These are phyloP conservation scores for Tetramorium bicarinatum DNA, from an alignment of 2,888 invertebrate genomes.

Conservation along the genomic window DNA sequence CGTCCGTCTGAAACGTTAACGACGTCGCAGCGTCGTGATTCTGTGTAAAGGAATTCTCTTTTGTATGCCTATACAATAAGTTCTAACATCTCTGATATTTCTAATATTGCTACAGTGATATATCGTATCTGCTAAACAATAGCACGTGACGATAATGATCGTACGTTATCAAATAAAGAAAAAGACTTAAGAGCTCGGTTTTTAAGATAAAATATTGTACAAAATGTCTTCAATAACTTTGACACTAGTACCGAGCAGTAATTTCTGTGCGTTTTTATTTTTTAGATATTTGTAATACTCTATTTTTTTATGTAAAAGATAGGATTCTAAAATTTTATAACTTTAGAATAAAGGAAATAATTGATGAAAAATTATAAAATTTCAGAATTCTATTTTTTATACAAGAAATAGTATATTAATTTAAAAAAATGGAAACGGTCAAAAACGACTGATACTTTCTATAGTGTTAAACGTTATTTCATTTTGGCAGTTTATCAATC, in stretches of 20 bases:
- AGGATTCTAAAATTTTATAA: no score
- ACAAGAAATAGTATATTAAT: no score
- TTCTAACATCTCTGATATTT: neutral
- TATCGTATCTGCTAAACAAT: neutral
- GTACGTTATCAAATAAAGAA: neutral
- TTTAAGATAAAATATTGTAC: neutral
- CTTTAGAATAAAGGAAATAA: no score
- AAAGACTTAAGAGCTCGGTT: neutral
- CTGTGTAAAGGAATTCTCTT: neutral
- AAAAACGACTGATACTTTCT: no score
- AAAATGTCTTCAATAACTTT: neutral
- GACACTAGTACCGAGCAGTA: no score
- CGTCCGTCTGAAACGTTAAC: constrained; percentile 15
- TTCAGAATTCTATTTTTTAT: no score
- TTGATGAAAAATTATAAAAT: no score
- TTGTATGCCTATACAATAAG: neutral
- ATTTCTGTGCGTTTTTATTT: no score
- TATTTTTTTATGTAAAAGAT: no score
- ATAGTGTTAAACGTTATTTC: neutral
- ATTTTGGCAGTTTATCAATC: neutral
- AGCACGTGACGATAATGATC: neutral
- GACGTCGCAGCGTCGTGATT: constrained; percentile 19
- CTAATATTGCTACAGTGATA: neutral
- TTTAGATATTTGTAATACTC: no score
- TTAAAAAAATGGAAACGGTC: no score